These are phyloP conservation scores for Drosophila lutescens DNA, from an alignment of 2,888 invertebrate species.

Conservation along the genomic window DNA sequence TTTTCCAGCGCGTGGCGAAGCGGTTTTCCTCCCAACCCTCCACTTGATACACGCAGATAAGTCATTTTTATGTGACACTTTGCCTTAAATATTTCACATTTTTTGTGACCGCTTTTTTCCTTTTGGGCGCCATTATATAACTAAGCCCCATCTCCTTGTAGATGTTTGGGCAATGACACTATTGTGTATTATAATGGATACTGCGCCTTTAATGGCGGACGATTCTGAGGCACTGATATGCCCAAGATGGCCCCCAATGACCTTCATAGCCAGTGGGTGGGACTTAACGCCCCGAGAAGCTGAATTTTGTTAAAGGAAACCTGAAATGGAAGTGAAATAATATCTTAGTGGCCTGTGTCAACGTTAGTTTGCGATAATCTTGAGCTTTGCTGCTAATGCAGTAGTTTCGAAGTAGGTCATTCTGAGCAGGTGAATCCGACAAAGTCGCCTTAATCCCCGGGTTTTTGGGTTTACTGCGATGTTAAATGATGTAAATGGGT, in stretches of 20 bases:
- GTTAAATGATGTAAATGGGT: constrained; percentile 32
- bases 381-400: constrained; percentile 23
- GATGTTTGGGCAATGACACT: constrained; percentile 68
- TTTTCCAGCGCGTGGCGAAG: constrained; percentile 71
- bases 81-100: constrained; percentile 82
- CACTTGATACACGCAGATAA: constrained; percentile 82
- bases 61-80: constrained; percentile 84
- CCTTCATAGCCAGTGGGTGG: constrained; percentile 30
- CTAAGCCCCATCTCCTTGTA: constrained; percentile 23
- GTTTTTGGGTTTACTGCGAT: constrained; percentile 7
- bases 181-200: constrained; percentile 69
- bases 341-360: constrained; percentile 28
- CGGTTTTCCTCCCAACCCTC: constrained; percentile 58
- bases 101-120: constrained; percentile 71
- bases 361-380: constrained; percentile 40
- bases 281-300: constrained; percentile 2
- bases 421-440: constrained; percentile 20
- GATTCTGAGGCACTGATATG: constrained; percentile 64
- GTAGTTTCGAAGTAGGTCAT: constrained; percentile 21
- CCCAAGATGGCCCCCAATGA: constrained; percentile 42
- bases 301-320: constrained; percentile 27
- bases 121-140: constrained; percentile 57
- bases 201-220: constrained; percentile 67
- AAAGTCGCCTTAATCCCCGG: constrained; percentile 28
- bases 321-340: constrained; percentile 33